Evolutionary conservation across 2,888 invertebrate genomes (phyloP).

Genomic region (Trilocha varians): DNA sequence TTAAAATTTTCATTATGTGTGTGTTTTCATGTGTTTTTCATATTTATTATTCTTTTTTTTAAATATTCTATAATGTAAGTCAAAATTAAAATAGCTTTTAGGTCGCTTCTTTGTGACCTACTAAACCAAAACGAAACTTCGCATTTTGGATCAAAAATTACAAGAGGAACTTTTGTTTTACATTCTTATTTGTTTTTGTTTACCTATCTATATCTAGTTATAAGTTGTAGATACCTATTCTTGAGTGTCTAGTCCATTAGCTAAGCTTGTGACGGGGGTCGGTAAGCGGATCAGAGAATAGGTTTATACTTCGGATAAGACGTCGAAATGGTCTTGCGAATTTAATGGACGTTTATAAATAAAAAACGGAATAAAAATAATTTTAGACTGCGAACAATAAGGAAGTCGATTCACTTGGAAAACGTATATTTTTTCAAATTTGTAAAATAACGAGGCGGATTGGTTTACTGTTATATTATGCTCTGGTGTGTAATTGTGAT

Average conservation of each 20-base stretch:
- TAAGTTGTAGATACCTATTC: slow-evolving; percentile 13
- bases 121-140: too few species aligned
- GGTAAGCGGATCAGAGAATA: slow-evolving; percentile 46
- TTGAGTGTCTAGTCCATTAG: slow-evolving; percentile 40
- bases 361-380: not conserved
- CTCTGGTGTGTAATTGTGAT: too few species aligned
- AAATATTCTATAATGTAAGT: not conserved
- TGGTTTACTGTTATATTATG: too few species aligned
- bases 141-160: too few species aligned
- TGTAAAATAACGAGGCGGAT: slow-evolving; percentile 6
- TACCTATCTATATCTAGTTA: not conserved
- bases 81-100: too few species aligned
- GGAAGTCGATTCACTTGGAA: not conserved
- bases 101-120: too few species aligned
- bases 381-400: not conserved
- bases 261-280: slow-evolving; percentile 35
- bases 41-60: not conserved
- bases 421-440: slow-evolving; percentile 2
- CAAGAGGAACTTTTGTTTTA: not conserved
- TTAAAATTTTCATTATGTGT: too few species aligned
- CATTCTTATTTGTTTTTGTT: too few species aligned
- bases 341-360: slow-evolving; percentile 26
- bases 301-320: slow-evolving; percentile 43
- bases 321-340: slow-evolving; percentile 33
- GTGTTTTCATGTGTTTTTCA: too few species aligned